Percentiles rank a stretch among this genome's conserved stretches.
Conservation (phyloP, 2,888 invertebrate species). For the Pheosia gnoma region DNA sequence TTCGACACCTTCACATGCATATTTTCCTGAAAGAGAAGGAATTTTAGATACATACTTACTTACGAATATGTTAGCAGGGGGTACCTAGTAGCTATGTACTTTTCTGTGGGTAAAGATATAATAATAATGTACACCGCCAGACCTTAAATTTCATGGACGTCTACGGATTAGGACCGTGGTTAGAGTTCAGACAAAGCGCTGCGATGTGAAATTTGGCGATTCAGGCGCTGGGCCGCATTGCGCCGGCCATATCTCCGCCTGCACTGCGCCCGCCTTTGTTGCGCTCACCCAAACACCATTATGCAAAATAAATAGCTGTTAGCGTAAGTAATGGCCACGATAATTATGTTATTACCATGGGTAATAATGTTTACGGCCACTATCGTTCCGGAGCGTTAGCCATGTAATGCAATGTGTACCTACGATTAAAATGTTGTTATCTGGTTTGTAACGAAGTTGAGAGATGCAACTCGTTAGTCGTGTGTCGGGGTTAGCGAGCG, state of each 20-base stretch:
- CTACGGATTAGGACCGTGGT: conserved; percentile 43
- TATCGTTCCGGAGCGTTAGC: conserved; percentile 38
- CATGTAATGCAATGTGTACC: conserved; percentile 27
- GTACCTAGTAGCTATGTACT: no score
- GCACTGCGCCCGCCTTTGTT: conserved; percentile 65
- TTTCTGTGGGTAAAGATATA: no score
- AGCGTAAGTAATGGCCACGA: conserved; percentile 62
- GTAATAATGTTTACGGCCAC: conserved; percentile 45
- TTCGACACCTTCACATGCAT: not conserved
- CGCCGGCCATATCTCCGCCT: conserved; percentile 38
- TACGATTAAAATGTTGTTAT: conserved; percentile 32
- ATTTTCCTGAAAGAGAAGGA: not conserved
- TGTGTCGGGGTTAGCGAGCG: conserved; percentile 60
- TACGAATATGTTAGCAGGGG: no score
- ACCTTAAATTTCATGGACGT: conserved; percentile 17
- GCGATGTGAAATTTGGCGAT: conserved; percentile 70
- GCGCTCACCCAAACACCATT: conserved; percentile 66
- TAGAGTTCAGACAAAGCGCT: conserved; percentile 54
- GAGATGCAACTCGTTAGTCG: conserved; percentile 60
- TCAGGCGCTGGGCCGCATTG: conserved; percentile 57
- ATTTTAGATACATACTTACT: no score
- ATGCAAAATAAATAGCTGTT: conserved; percentile 72
- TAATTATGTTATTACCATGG: conserved; percentile 61
- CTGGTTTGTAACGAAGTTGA: conserved; percentile 24
- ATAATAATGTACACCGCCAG: not conserved